Evolutionary conservation across 2,113 vertebrate species (phyloP).

Genomic region (Sylvia atricapilla): DNA sequence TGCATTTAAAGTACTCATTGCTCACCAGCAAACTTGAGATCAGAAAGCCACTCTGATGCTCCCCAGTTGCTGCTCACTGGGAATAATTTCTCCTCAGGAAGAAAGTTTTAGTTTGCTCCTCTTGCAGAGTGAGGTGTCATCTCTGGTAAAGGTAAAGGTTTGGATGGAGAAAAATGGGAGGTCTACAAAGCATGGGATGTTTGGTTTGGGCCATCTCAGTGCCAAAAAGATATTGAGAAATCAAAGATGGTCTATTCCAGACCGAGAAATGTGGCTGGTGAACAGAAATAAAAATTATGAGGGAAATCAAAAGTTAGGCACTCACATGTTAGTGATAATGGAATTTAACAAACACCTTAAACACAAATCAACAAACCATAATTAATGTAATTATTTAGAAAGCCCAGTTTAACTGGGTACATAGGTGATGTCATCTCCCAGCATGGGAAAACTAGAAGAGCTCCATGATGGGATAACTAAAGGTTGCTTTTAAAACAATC

Average conservation of each 20-base stretch:
- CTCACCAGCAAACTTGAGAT: not conserved
- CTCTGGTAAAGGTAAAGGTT: not conserved
- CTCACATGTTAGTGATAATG: fast-evolving
- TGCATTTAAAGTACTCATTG: not conserved
- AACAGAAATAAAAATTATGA: not conserved
- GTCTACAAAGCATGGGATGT: not conserved
- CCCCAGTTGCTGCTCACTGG: not conserved
- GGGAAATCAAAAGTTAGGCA: not conserved
- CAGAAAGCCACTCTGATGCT: not conserved
- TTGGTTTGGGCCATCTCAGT: not conserved
- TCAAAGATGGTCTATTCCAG: not conserved
- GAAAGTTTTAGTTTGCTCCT: not conserved
- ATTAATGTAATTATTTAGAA: not conserved
- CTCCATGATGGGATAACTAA: not conserved
- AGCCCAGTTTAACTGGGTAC: not conserved
- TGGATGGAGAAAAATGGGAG: not conserved
- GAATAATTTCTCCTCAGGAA: not conserved
- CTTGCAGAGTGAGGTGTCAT: not conserved
- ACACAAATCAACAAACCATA: not conserved
- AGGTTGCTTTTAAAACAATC: not conserved
- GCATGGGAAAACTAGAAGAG: not conserved
- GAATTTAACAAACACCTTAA: not conserved
- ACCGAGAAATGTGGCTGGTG: not conserved
- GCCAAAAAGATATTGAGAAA: not conserved
- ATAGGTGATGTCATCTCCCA: not conserved